Percentiles rank a stretch among this genome's conserved stretches.
Conservation (phyloP, 2,113 vertebrate species). For the Pipra filicauda region DNA sequence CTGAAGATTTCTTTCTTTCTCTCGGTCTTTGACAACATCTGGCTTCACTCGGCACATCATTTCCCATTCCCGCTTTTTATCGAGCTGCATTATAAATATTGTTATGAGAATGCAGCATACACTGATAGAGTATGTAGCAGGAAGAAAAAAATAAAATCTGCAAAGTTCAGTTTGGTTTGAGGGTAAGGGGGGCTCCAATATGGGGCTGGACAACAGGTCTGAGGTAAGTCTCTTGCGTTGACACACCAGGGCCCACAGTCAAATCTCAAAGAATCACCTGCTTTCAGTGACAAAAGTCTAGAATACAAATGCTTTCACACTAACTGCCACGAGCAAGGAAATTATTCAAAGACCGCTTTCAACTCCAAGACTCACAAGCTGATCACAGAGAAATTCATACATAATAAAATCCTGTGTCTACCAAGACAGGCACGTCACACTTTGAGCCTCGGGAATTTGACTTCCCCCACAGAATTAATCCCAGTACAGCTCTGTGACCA, state of each 20-base stretch:
- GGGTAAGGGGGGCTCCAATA: background rate
- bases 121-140: background rate
- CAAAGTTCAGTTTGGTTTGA: background rate
- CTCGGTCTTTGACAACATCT: constrained; percentile 85
- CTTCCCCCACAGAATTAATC: background rate
- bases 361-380: background rate
- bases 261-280: background rate
- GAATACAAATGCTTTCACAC: background rate
- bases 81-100: constrained; percentile 79
- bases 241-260: background rate
- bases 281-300: background rate
- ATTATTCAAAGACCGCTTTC: background rate
- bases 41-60: constrained; percentile 92
- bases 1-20: constrained; percentile 85
- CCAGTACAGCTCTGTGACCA: fast-evolving
- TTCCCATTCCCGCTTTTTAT: constrained; percentile 90
- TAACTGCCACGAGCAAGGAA: background rate
- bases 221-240: background rate
- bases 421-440: background rate
- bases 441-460: background rate
- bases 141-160: background rate
- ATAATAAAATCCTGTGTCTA: background rate
- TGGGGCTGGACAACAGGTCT: background rate
- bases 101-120: constrained; percentile 37
- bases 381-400: background rate